Evolutionary conservation across 2,888 invertebrate species (phyloP).

Genomic region (Athrips mouffetella): DNA sequence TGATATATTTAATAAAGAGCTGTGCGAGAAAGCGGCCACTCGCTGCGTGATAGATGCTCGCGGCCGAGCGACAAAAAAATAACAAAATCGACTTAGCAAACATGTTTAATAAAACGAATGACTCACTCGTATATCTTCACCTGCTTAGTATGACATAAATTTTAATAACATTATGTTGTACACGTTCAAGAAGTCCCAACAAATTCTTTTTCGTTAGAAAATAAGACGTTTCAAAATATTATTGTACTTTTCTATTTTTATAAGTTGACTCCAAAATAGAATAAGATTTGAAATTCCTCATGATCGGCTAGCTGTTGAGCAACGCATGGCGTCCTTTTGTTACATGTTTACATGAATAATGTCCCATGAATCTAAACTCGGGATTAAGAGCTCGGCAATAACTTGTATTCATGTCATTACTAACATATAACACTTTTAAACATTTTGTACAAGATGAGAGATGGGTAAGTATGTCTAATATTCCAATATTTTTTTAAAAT

Average conservation of each 20-base stretch:
- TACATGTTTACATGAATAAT: constrained; percentile 47
- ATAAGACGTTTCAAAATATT: constrained; percentile 70
- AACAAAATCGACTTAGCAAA: constrained; percentile 76
- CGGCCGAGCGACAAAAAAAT: constrained; percentile 69
- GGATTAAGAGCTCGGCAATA: background rate
- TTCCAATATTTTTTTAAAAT: no score
- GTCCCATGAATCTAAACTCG: constrained; percentile 31
- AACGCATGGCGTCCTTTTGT: constrained; percentile 42
- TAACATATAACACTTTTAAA: background rate
- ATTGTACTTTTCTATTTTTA: constrained; percentile 59
- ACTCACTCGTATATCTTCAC: constrained; percentile 76
- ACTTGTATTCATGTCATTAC: background rate
- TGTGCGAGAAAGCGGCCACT: constrained; percentile 70
- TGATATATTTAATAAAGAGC: constrained; percentile 66
- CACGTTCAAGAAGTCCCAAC: constrained; percentile 73
- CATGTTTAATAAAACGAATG: constrained; percentile 77
- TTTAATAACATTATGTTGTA: constrained; percentile 78
- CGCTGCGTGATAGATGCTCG: constrained; percentile 75
- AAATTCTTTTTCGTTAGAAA: constrained; percentile 74
- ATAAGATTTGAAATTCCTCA: constrained; percentile 53
- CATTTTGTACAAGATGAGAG: no score
- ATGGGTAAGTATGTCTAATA: no score
- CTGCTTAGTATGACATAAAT: constrained; percentile 78
- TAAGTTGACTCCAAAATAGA: constrained; percentile 57
- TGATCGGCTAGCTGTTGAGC: constrained; percentile 49